A percentile compares a stretch with the other conserved stretches of the same genome.
phyloP scores from a whole-genome alignment of 1,140 invertebrate species.

The Drosophila pallidifrons region DNA sequence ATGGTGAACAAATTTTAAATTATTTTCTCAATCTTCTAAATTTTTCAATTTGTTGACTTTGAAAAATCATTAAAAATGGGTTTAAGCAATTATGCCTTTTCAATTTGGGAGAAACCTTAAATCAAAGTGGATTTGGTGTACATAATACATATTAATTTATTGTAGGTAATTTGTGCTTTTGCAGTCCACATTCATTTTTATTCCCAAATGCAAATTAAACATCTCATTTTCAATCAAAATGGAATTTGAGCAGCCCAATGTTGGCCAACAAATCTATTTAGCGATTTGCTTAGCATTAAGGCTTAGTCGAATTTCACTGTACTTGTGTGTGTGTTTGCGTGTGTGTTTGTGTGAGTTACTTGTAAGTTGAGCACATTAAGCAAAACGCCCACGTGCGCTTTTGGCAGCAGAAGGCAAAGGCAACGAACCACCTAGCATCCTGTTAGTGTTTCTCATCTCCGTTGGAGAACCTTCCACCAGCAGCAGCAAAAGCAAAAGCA shows the following conservation, averaged over 20 bases:
- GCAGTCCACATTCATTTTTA: background rate
- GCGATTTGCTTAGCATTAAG: background rate
- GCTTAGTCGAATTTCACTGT: constrained; percentile 30
- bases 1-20: too few species aligned
- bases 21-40: too few species aligned
- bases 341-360: constrained; percentile 20
- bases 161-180: background rate
- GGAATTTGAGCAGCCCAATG: background rate
- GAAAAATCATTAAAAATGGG: too few species aligned
- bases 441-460: constrained; percentile 50
- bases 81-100: too few species aligned
- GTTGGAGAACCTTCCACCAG: constrained; percentile 3
- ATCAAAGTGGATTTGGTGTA: too few species aligned
- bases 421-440: constrained; percentile 44
- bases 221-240: background rate
- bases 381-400: constrained; percentile 49
- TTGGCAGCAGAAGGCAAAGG: constrained; percentile 40
- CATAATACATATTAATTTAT: too few species aligned
- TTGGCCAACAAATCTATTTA: constrained; percentile 4
- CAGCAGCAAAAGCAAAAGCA: too few species aligned
- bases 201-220: background rate
- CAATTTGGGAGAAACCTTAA: too few species aligned
- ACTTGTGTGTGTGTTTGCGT: constrained; percentile 14
- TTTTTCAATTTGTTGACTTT: too few species aligned
- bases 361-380: constrained; percentile 57